A percentile compares a stretch with the other conserved stretches of the same genome.
Conservation (phyloP, 2,113 vertebrate species). For the Oreochromis tanganicae region DNA sequence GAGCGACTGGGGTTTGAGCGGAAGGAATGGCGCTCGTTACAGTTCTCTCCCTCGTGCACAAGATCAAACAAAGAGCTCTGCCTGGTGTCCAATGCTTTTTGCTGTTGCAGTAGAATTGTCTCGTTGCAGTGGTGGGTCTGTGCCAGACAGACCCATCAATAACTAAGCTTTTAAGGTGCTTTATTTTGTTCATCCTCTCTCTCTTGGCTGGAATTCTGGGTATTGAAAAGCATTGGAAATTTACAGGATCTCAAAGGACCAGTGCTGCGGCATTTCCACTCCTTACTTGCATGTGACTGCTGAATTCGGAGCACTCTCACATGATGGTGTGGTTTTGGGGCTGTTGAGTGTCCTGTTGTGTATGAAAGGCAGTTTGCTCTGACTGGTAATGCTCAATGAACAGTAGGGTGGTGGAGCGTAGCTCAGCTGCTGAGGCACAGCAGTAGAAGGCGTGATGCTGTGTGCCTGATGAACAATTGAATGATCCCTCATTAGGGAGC, state of each 20-base stretch:
- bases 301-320: constrained; percentile 5
- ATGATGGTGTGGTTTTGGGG: neutral
- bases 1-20: too few relatives aligned
- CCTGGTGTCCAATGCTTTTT: too few relatives aligned
- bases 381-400: constrained; percentile 39
- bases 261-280: constrained; percentile 37
- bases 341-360: neutral
- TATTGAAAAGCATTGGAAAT: constrained; percentile 43
- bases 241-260: constrained; percentile 39
- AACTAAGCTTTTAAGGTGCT: constrained; percentile 11
- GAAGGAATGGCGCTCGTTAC: too few relatives aligned
- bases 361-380: constrained; percentile 19
- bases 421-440: constrained; percentile 14
- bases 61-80: too few relatives aligned
- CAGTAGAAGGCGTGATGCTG: constrained; percentile 31
- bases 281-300: constrained; percentile 15
- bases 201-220: constrained; percentile 64
- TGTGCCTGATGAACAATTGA: constrained; percentile 47
- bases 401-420: constrained; percentile 39
- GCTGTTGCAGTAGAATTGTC: too few relatives aligned
- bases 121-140: too few relatives aligned
- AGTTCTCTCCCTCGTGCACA: too few relatives aligned
- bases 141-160: too few relatives aligned
- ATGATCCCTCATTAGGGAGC: constrained; percentile 49
- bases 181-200: neutral